Base-by-base conservation (phyloP, 2,113 vertebrate species). In the Seriola quinqueradiata region DNA sequence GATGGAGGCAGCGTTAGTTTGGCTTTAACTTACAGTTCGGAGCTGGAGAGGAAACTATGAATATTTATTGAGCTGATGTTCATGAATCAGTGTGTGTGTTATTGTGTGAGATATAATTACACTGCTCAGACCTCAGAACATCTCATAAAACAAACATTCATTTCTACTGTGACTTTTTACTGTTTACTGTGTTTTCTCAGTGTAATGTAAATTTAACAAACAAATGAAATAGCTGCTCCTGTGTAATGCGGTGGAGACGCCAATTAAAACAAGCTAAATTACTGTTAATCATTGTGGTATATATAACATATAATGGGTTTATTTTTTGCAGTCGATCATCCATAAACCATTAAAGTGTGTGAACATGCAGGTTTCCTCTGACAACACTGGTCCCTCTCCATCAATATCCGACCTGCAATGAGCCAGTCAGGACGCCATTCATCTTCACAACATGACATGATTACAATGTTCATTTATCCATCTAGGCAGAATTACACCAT, bases 381-480 rank as follows among this genome's bases (percentile, higher is more conserved):
- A 78, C 89, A 77, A 13, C 40, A 14, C 52, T 46, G 25, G 70
- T 59, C 58, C 23, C 16, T 79, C 66, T 76, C 57, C 70, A 74
- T 79, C 77, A 64, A 32, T 6, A 40, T 48, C 42, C 75, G 23
- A 42, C 12, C 60, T 42, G 19, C 66, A 80, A 85, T 54, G 77
- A 92, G 10, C 69, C 84, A 32, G 28, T 75, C 69, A 78, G 86
- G 66, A 70, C 13, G 5, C 48, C 70, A 61, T 91, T 87, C 80
- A 82, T 87, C 83, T 79, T 65, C 36, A 23, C 66, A 77, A 64
- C 38, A 38, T 4, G 38, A 73, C 75, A 12, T 58, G 55, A 85
- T 85, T 66, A 67, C 77, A 42, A 2, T 67, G 14, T 77, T 74
- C 54, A 71, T 77, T 83, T 70, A 79, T 58, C 71, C 70, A 44